Percentiles rank a stretch among this genome's conserved stretches.
phyloP scores from a whole-genome alignment of 2,113 vertebrate species.

The Colistium nudipinnis region DNA sequence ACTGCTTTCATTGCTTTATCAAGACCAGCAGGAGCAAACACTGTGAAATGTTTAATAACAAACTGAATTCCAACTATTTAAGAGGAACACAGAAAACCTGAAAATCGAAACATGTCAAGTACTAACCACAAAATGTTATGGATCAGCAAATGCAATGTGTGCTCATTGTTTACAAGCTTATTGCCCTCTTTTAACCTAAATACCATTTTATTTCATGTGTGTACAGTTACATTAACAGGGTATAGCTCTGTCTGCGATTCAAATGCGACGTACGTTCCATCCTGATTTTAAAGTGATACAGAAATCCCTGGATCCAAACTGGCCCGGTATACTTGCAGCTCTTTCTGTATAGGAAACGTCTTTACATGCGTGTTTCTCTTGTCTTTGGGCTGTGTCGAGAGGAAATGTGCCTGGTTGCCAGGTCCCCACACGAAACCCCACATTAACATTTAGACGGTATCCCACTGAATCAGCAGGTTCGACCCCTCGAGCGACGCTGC shows the following conservation, averaged over 20 bases:
- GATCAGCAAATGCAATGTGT: neutral
- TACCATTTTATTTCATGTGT: neutral
- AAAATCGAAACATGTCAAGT: neutral
- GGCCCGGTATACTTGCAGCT: neutral
- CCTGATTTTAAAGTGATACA: neutral
- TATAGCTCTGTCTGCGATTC: neutral
- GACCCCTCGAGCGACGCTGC: neutral
- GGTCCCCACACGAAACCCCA: neutral
- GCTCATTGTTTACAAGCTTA: too few species aligned
- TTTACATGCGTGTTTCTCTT: neutral
- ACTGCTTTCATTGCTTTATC: conserved; percentile 38
- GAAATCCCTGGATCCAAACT: neutral
- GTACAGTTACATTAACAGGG: neutral
- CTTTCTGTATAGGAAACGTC: neutral
- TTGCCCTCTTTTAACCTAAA: neutral
- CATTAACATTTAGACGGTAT: neutral
- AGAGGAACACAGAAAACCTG: neutral
- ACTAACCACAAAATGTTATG: neutral
- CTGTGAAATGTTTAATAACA: conserved; percentile 29
- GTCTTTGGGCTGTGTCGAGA: neutral
- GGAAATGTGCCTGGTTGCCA: neutral
- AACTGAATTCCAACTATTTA: neutral
- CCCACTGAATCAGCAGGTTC: neutral
- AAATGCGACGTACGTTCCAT: neutral
- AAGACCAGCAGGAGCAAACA: conserved; percentile 12